A percentile compares a stretch with the other conserved stretches of the same genome.
Conservation (phyloP, 2,113 vertebrate species). For the Gambusia affinis region DNA sequence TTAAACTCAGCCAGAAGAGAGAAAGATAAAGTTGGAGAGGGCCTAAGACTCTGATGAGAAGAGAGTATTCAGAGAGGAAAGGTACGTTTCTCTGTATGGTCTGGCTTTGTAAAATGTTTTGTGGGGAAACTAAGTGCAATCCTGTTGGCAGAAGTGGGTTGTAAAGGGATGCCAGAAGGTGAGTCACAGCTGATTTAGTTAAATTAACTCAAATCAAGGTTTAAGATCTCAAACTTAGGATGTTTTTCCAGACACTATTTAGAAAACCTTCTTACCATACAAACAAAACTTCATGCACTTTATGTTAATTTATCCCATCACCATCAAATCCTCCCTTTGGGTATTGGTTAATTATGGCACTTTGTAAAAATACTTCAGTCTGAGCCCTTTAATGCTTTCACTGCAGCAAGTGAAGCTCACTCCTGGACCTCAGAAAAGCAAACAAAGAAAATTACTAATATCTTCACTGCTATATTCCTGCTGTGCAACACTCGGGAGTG, state of each 20-base stretch:
- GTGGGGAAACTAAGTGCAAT: no score
- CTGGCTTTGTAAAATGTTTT: no score
- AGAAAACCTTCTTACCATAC: background rate
- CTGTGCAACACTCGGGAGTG: constrained; percentile 13
- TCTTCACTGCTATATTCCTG: background rate
- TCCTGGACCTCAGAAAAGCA: background rate
- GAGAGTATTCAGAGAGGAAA: no score
- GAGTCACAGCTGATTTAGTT: background rate
- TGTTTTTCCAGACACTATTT: background rate
- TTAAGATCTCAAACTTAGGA: background rate
- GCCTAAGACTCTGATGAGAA: no score
- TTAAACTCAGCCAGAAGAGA: no score
- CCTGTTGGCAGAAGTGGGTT: background rate
- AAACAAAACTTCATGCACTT: background rate
- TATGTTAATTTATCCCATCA: background rate
- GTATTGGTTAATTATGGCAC: background rate
- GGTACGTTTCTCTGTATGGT: no score
- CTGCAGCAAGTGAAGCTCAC: background rate
- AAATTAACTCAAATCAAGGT: background rate
- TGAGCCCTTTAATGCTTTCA: background rate
- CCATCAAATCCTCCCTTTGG: background rate
- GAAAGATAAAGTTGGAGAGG: no score
- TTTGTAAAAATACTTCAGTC: background rate
- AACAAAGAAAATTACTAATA: constrained; percentile 3
- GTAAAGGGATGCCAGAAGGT: background rate